A percentile compares a stretch with the other conserved stretches of the same genome.
Evolutionary conservation across 2,888 invertebrate species (phyloP).

Genomic region (Stegana nigrithorax): DNA sequence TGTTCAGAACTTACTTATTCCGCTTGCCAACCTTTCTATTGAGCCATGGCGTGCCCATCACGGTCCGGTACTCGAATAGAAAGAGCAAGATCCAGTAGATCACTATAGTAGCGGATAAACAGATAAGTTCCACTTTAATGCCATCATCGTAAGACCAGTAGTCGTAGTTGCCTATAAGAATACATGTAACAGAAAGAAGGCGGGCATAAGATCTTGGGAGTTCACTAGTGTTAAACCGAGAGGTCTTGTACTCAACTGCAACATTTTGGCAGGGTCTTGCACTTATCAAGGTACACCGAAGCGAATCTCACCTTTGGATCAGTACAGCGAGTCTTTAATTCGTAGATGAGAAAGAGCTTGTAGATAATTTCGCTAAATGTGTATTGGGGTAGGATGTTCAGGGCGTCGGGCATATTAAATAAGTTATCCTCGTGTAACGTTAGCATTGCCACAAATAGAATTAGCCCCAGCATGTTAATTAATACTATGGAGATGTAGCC

Average conservation of each 20-base stretch:
- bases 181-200: not conserved
- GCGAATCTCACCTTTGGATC: slow-evolving; percentile 30
- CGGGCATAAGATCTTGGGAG: too few species aligned
- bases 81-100: not conserved
- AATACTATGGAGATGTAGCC: slow-evolving; percentile 28
- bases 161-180: slow-evolving; percentile 17
- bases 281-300: slow-evolving; percentile 32
- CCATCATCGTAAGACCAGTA: slow-evolving; percentile 21
- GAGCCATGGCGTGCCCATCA: not conserved
- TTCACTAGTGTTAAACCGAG: too few species aligned
- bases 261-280: slow-evolving; percentile 37
- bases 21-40: not conserved
- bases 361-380: slow-evolving; percentile 29
- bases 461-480: slow-evolving; percentile 30
- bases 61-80: not conserved
- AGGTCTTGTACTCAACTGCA: slow-evolving; percentile 52
- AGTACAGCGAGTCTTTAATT: slow-evolving; percentile 30
- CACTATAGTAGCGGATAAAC: not conserved
- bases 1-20: not conserved
- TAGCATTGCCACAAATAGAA: slow-evolving; percentile 24
- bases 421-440: not conserved
- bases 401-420: not conserved
- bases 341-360: slow-evolving; percentile 35
- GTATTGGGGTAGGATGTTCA: slow-evolving; percentile 29
- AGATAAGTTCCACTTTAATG: slow-evolving; percentile 7